Evolutionary conservation across 2,797 vertebrate genomes (phyloP), one percentile per base, ranked within the genome.

Genomic region (Pangasius krempfi): DNA sequence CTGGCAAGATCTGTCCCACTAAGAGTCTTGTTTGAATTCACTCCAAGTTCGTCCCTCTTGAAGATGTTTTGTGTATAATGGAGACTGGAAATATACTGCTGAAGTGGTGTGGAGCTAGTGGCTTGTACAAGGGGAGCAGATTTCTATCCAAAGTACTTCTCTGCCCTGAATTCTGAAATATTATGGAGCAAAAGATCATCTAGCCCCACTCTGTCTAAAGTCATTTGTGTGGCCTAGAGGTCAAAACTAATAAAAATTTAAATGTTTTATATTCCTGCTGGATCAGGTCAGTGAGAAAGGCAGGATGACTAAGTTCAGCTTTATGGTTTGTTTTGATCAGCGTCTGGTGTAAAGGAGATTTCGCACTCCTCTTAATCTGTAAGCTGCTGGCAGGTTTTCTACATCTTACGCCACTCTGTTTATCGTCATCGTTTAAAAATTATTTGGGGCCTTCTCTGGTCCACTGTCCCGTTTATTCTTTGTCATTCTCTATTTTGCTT

Each of bases 341-440:
- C 87, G 87, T 89, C 56, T 56, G 56, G 88, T 89, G 91, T 91
- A 92, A 81, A 90, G 89, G 75, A 68, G 27, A 84, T 52, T 78
- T 72, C 92, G 86, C 91, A 88, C 93, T 90, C 89, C 76, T 88
- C 94, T 93, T 92, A 76, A 89, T 85, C 70, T 89, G 92, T 92
- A 92, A 93, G 93, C 92, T 95, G 91, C 94, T 91, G 87, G 86
- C 90, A 92, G 82, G 86, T 93, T 92, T 47, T 91, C 76, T 81
- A 90, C 91, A 92, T 92, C 92, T 94, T 93, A 91, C 92, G 78
- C 89, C 85, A 56, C 64, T 91, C 88, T 90, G 60, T 94, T 94
- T 92, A 93, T 92, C 89, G 91, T 90, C 44, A n/a, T 88, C 92
- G 40, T 93, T 91, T 92, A 92, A 89, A 89, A 92, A 20, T 56